A percentile compares a stretch with the other conserved stretches of the same genome.
Evolutionary conservation across 1,140 invertebrate genomes (phyloP).

Genomic region (Sminthurides bifidus): DNA sequence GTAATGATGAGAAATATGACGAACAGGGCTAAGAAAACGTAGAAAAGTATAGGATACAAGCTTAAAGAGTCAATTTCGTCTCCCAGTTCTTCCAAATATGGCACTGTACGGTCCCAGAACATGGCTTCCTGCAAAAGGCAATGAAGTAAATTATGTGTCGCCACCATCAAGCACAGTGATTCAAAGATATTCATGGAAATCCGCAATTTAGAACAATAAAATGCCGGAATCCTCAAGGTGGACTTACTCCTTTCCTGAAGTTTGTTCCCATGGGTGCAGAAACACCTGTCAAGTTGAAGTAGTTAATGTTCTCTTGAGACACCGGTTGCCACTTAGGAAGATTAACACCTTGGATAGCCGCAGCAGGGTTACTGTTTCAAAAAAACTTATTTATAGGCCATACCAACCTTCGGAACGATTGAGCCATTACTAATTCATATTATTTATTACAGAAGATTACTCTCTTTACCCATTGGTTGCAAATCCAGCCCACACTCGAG

Average conservation of each 20-base stretch:
- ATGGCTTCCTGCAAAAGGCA: conserved; percentile 19
- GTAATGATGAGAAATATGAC: conserved; percentile 24
- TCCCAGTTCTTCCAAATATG: conserved; percentile 18
- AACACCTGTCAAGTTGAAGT: conserved; percentile 22
- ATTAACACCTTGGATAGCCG: neutral
- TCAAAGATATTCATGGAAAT: neutral
- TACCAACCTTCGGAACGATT: neutral
- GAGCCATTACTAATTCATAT: neutral
- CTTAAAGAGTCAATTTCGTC: conserved; percentile 13
- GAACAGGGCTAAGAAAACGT: conserved; percentile 23
- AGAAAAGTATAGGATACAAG: conserved; percentile 19
- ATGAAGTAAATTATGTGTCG: neutral
- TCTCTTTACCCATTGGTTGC: conserved; percentile 7
- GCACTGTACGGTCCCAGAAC: conserved; percentile 28
- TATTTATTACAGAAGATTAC: neutral
- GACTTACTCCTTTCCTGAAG: conserved; percentile 24
- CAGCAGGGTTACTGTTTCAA: neutral
- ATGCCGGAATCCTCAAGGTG: neutral
- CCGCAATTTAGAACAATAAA: neutral
- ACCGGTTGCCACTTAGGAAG: conserved; percentile 18
- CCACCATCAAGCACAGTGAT: neutral
- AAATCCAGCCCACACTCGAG: conserved; percentile 14
- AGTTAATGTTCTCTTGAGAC: conserved; percentile 14
- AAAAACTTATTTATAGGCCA: neutral
- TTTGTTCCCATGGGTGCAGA: conserved; percentile 20